phyloP scores from a whole-genome alignment of 2,113 vertebrate species.

The Anarrhichthys ocellatus region DNA sequence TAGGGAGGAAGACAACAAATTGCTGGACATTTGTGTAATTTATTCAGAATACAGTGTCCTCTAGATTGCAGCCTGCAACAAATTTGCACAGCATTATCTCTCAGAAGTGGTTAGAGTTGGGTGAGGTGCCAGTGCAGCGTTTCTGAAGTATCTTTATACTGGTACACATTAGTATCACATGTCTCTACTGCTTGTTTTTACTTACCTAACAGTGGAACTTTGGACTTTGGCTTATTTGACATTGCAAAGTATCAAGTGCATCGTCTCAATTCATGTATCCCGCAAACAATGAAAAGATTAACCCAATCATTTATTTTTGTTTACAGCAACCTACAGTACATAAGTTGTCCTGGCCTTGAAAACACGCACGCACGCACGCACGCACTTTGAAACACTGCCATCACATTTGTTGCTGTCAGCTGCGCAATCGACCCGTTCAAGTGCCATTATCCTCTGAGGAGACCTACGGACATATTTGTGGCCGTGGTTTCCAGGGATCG shows the following conservation, averaged over 20 bases:
- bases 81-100: conserved; percentile 82
- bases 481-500: conserved; percentile 54
- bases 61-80: conserved; percentile 82
- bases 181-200: conserved; percentile 42
- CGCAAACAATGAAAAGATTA: background rate
- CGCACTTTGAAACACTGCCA: conserved; percentile 23
- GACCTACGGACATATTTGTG: conserved; percentile 59
- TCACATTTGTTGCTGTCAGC: conserved; percentile 35
- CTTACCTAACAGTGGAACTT: background rate
- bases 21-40: conserved; percentile 83
- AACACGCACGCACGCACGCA: background rate
- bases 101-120: conserved; percentile 73
- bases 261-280: background rate
- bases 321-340: background rate
- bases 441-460: conserved; percentile 53
- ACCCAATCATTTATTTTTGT: background rate
- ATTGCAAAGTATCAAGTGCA: background rate
- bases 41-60: conserved; percentile 80
- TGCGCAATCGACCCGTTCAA: conserved; percentile 31
- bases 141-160: conserved; percentile 57
- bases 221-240: conserved; percentile 10
- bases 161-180: conserved; percentile 62
- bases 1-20: conserved; percentile 74
- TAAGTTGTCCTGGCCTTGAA: background rate
- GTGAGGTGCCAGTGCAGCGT: conserved; percentile 57